phyloP scores from a whole-genome alignment of 2,113 vertebrate genomes.

The Macquaria australasica region DNA sequence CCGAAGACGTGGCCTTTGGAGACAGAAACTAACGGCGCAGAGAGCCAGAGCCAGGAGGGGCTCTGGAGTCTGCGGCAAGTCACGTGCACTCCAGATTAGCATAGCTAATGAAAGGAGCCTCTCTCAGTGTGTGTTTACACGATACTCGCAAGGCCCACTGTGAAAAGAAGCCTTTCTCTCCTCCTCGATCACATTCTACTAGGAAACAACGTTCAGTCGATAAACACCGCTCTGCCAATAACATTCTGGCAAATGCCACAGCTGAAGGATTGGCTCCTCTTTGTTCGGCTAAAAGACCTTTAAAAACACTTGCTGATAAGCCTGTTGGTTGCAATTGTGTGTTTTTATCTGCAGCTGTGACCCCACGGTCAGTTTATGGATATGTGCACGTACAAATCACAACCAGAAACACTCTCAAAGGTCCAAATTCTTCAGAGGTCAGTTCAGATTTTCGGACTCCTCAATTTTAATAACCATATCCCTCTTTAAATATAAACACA shows the following conservation, averaged over 20 bases:
- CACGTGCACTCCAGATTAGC: conserved; percentile 79
- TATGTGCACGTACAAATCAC: conserved; percentile 16
- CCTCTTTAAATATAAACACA: conserved; percentile 6
- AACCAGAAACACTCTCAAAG: conserved; percentile 3
- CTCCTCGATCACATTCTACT: conserved; percentile 65
- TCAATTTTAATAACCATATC: conserved; percentile 9
- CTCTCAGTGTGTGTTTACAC: conserved; percentile 78
- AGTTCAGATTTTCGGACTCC: conserved; percentile 1
- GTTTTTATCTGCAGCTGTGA: conserved; percentile 44
- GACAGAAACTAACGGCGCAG: conserved; percentile 37
- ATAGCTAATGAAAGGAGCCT: conserved; percentile 83
- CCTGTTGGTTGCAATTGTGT: conserved; percentile 27
- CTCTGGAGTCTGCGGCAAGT: conserved; percentile 64
- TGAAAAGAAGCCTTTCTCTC: conserved; percentile 76
- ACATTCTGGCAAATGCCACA: conserved; percentile 61
- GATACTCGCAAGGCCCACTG: conserved; percentile 56
- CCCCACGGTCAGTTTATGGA: conserved; percentile 11
- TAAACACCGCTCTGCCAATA: conserved; percentile 66
- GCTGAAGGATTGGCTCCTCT: conserved; percentile 52
- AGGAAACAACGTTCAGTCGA: conserved; percentile 60
- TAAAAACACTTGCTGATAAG: conserved; percentile 47
- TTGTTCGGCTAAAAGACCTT: conserved; percentile 54
- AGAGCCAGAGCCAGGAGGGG: conserved; percentile 57
- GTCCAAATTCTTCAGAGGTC: conserved; percentile 13
- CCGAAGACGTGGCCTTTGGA: conserved; percentile 45